These are phyloP conservation scores for Tenthredo notha DNA, from an alignment of 2,888 invertebrate genomes.

Conservation along the genomic window DNA sequence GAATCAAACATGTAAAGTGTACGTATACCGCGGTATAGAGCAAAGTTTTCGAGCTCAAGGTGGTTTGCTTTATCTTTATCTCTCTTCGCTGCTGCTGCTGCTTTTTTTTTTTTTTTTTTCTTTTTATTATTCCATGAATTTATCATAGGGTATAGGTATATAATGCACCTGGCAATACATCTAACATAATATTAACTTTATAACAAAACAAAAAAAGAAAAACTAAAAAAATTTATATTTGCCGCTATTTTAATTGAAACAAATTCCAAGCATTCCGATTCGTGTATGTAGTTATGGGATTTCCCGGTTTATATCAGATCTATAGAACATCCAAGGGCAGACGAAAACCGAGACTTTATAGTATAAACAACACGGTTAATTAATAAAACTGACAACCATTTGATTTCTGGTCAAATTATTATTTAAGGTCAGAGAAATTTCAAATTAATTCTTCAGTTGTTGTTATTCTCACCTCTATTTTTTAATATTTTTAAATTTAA, in stretches of 20 bases:
- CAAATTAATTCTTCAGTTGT: no score
- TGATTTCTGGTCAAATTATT: background rate
- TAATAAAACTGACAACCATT: background rate
- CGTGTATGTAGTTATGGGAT: background rate
- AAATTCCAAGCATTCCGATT: background rate
- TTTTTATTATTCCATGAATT: background rate
- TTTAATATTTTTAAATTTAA: no score
- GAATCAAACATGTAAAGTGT: no score
- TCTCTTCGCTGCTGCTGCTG: no score
- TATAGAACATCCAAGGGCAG: background rate
- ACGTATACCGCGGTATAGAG: background rate
- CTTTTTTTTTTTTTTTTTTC: background rate
- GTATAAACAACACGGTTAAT: background rate
- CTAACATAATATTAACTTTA: background rate
- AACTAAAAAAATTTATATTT: background rate
- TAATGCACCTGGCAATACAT: background rate
- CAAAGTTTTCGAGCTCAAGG: constrained; percentile 35
- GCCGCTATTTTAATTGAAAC: background rate
- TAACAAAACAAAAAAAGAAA: background rate
- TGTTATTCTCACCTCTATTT: no score
- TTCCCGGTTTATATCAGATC: background rate
- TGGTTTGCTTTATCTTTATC: constrained; percentile 29
- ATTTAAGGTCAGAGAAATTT: background rate
- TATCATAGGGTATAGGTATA: background rate
- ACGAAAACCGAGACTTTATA: background rate